Conservation (phyloP, 1,140 invertebrate species). For the Zaprionus lachaisei region DNA sequence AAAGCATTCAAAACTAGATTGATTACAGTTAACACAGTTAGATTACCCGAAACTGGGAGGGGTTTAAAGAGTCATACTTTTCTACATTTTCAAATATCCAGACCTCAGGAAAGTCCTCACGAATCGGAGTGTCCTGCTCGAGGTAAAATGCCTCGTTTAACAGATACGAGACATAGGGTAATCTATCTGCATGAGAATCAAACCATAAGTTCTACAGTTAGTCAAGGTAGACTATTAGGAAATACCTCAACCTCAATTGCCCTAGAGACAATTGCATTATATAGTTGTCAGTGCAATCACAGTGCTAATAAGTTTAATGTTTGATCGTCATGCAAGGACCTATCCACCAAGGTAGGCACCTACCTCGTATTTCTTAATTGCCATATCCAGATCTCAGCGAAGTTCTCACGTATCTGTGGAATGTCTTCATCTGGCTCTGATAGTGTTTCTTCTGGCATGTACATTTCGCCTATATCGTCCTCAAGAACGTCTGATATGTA, state of each 20-base stretch:
- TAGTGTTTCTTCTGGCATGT: neutral
- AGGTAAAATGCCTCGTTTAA: neutral
- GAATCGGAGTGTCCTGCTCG: conserved; percentile 23
- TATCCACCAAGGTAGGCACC: conserved; percentile 24
- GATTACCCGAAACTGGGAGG: neutral
- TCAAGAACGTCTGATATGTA: conserved; percentile 13
- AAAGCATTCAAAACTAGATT: neutral
- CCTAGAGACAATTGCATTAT: conserved; percentile 3
- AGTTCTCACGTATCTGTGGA: conserved; percentile 57
- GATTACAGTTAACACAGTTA: conserved; percentile 1
- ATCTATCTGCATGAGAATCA: conserved; percentile 18
- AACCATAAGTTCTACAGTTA: neutral
- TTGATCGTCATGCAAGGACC: conserved; percentile 22
- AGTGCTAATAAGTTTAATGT: conserved; percentile 14
- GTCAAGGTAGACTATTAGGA: neutral
- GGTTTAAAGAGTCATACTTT: conserved; percentile 42
- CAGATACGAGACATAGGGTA: conserved; percentile 4
- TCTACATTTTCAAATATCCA: conserved; percentile 52
- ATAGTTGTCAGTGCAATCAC: conserved; percentile 3
- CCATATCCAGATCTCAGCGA: conserved; percentile 74
- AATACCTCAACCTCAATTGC: conserved; percentile 26
- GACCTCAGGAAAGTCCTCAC: conserved; percentile 53
- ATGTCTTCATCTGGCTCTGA: neutral
- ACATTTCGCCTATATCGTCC: neutral
- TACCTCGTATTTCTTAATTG: conserved; percentile 50